Evolutionary conservation across 1,140 invertebrate genomes (phyloP).

Genomic region (Papilio xuthus): DNA sequence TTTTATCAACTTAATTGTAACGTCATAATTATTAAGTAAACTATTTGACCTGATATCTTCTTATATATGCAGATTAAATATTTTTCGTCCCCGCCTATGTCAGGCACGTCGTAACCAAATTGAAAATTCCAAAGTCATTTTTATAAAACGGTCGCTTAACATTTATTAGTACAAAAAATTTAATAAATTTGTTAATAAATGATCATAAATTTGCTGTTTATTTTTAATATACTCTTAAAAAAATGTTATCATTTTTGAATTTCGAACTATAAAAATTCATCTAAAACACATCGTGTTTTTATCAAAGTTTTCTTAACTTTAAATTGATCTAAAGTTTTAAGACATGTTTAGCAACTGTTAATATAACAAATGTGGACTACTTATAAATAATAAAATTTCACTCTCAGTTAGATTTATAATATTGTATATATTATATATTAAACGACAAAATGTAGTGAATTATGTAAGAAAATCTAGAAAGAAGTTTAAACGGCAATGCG

Average conservation of each 20-base stretch:
- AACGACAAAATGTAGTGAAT: not conserved
- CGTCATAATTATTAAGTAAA: not conserved
- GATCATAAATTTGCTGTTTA: constrained; percentile 22
- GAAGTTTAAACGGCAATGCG: constrained; percentile 10
- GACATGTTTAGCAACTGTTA: too few relatives aligned
- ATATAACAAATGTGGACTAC: too few relatives aligned
- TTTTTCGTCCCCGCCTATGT: constrained; percentile 51
- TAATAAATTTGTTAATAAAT: constrained; percentile 32
- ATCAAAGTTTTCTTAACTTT: too few relatives aligned
- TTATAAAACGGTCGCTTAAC: constrained; percentile 37
- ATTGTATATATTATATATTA: too few relatives aligned
- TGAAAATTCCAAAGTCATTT: constrained; percentile 61
- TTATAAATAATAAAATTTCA: too few relatives aligned
- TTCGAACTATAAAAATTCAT: not conserved
- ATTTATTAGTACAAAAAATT: constrained; percentile 26
- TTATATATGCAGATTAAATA: constrained; percentile 61
- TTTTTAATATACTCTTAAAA: constrained; percentile 10
- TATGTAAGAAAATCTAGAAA: not conserved
- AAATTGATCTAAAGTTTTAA: too few relatives aligned
- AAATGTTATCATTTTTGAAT: not conserved
- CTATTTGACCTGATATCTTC: constrained; percentile 42
- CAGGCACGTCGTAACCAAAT: constrained; percentile 64
- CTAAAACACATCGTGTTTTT: not conserved
- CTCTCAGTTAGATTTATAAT: too few relatives aligned
- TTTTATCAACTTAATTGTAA: too few relatives aligned